phyloP scores from a whole-genome alignment of 2,113 vertebrate species.

The Pleuronectes platessa region DNA sequence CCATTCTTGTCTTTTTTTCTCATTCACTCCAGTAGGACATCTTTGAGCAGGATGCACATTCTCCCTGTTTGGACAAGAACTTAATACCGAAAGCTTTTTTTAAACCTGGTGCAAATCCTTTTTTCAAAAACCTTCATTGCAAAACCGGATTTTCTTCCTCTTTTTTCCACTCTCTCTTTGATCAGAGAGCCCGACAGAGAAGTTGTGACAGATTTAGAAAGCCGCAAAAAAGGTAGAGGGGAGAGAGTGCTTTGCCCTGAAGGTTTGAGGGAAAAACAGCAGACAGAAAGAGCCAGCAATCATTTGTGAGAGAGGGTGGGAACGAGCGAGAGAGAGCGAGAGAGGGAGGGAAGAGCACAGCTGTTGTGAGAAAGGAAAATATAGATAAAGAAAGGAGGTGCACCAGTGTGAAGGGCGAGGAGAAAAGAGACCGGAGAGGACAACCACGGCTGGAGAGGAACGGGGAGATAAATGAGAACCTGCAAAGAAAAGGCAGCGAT shows the following conservation, averaged over 20 bases:
- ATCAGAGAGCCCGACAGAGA: constrained; percentile 39
- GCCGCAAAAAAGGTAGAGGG: not conserved
- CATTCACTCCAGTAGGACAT: constrained; percentile 64
- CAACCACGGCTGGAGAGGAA: constrained; percentile 28
- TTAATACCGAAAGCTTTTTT: constrained; percentile 31
- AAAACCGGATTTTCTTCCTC: constrained; percentile 48
- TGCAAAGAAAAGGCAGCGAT: not conserved
- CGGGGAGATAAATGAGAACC: not conserved
- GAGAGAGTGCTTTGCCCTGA: constrained; percentile 53
- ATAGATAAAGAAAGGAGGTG: constrained; percentile 72
- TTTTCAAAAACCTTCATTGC: constrained; percentile 4
- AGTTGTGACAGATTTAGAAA: constrained; percentile 61
- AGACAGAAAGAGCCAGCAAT: constrained; percentile 49
- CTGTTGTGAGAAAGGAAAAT: constrained; percentile 54
- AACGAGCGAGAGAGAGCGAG: not conserved
- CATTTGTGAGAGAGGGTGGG: constrained; percentile 13
- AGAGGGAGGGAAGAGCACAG: constrained; percentile 63
- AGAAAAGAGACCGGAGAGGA: constrained; percentile 30
- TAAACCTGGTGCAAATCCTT: not conserved
- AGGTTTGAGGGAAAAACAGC: constrained; percentile 57
- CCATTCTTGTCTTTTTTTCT: constrained; percentile 62
- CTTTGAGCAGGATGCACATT: constrained; percentile 45
- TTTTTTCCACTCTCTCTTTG: constrained; percentile 31
- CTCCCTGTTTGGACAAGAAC: constrained; percentile 57
- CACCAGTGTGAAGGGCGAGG: constrained; percentile 66